Percentiles rank a stretch among this genome's conserved stretches.
Conservation (phyloP, 2,113 vertebrate species). For the Chiloscyllium plagiosum region DNA sequence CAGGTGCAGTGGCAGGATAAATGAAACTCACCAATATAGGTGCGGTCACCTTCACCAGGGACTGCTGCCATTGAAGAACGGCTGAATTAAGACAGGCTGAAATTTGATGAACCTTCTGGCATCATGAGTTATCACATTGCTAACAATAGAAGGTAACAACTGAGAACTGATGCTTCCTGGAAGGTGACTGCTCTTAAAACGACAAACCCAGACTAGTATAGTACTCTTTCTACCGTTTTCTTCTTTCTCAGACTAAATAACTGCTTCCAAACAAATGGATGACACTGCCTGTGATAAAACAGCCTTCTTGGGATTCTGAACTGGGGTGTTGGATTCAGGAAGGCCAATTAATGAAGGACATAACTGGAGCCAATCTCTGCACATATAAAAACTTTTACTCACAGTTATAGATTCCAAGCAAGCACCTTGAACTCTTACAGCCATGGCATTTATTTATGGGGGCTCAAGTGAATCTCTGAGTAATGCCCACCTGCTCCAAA, state of each 20-base stretch:
- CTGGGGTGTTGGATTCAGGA: not conserved
- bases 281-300: not conserved
- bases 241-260: not conserved
- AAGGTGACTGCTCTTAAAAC: not conserved
- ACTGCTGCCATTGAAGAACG: constrained; percentile 26
- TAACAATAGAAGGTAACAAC: not conserved
- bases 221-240: not conserved
- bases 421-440: not conserved
- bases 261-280: not conserved
- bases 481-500: not conserved
- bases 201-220: not conserved
- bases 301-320: not conserved
- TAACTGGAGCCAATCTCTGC: not conserved
- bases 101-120: not conserved
- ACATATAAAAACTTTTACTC: not conserved
- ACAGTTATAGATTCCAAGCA: not conserved
- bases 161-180: not conserved
- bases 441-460: not conserved
- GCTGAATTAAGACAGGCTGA: constrained; percentile 35
- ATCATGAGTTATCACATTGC: not conserved
- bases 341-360: not conserved
- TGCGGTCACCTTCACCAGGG: not conserved
- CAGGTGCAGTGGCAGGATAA: not conserved
- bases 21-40: not conserved
- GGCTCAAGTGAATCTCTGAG: not conserved